A percentile compares a stretch with the other conserved stretches of the same genome.
Conservation (phyloP, 2,797 vertebrate genomes). For the Lacerta bilineata region DNA sequence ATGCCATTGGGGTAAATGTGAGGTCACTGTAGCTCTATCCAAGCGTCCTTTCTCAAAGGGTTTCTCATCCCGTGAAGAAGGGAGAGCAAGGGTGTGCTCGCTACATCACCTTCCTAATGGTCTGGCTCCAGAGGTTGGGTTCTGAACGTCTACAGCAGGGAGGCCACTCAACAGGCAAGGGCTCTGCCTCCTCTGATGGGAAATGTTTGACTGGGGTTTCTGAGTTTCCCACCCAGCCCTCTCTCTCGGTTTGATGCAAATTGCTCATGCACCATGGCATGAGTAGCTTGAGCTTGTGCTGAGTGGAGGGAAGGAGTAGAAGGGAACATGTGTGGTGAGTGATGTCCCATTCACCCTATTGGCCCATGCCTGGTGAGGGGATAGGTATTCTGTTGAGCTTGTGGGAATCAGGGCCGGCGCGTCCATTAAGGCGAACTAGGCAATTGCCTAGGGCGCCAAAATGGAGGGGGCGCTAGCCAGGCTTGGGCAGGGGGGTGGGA, state of each 20-base stretch:
- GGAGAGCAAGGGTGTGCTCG: neutral
- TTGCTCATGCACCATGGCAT: neutral
- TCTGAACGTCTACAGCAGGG: neutral
- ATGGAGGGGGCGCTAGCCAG: no score
- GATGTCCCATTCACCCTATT: neutral
- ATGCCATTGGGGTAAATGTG: neutral
- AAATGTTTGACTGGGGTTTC: no score
- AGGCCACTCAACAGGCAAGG: neutral
- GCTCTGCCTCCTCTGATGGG: neutral
- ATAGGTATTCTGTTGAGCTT: no score
- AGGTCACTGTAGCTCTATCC: neutral
- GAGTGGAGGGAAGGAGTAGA: neutral
- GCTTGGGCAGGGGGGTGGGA: no score
- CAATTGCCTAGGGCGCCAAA: no score
- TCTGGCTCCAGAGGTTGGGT: neutral
- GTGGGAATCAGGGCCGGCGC: neutral
- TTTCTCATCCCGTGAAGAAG: neutral
- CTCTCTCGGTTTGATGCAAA: neutral
- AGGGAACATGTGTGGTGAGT: neutral
- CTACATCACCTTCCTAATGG: neutral
- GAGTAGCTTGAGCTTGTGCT: neutral
- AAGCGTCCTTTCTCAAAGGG: neutral
- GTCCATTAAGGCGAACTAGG: no score
- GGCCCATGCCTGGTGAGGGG: no score
- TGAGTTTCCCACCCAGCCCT: neutral